Evolutionary conservation across 2,113 vertebrate genomes (phyloP), one percentile per base, ranked within the genome.

Genomic region (Archilochus colubris): DNA sequence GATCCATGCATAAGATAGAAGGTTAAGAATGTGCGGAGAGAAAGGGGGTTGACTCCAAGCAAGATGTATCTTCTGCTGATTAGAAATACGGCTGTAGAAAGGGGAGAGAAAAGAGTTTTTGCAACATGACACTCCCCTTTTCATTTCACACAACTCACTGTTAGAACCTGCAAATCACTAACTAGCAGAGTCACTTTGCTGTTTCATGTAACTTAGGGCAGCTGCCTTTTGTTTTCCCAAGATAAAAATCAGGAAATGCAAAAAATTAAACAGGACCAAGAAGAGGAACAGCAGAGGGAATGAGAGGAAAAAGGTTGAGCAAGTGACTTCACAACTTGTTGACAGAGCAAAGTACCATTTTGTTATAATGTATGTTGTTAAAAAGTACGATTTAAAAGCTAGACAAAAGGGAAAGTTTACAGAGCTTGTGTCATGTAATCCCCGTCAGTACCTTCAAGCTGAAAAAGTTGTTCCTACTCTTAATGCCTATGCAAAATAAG

Each of bases 1-100:
- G 99, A 99, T 99, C 99, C 99, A 99, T 99, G 98, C 98, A 98
- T 97, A 95, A 99, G 99, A 98, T 97, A 98, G 98, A 98, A 99
- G 98, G 98, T 98, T 98, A 99, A 98, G 98, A 99, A 99, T 99
- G 98, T 98, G 97, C 97, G 93, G 97, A 97, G 97, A 98, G 98
- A 98, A 99, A 98, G 98, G 98, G 98, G 98, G 97, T 97, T 98
- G 98, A 98, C 98, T 98, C 98, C 97, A 97, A 98, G 98, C 98
- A 98, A 98, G 98, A 98, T 98, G 99, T 98, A 98, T 99, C 98
- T 98, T 98, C 98, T 98, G 98, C 98, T 98, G 98, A 98, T 98
- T 98, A 98, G 98, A 98, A 99, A 98, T 98, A 98, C 98, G 99
- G 98, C 98, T 98, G 98, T 98, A 98, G 98, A 98, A 98, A 94